These are phyloP conservation scores for Acipenser transmontanus DNA, from an alignment of 2,797 vertebrate genomes.

Conservation along the genomic window DNA sequence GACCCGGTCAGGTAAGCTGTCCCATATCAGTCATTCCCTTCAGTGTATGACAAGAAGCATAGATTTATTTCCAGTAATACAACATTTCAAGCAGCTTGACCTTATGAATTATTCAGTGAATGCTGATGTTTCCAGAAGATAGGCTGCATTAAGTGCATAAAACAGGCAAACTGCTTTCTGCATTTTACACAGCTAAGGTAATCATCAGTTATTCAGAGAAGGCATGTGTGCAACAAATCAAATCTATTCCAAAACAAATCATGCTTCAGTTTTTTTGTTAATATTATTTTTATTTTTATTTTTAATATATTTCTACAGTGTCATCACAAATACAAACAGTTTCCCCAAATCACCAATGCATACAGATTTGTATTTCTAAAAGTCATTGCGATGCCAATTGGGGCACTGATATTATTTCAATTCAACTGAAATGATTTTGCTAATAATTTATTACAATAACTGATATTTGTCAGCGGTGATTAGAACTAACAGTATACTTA, in stretches of 20 bases:
- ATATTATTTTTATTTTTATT: slow-evolving; percentile 47
- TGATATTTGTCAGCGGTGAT: too few relatives aligned
- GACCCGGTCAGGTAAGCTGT: slow-evolving; percentile 79
- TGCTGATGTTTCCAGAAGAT: slow-evolving; percentile 33
- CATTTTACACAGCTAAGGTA: slow-evolving; percentile 17
- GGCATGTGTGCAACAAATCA: slow-evolving; percentile 53
- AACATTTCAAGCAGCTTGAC: slow-evolving; percentile 28
- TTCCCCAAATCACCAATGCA: too few relatives aligned
- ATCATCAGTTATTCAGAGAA: slow-evolving; percentile 49
- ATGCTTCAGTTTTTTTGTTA: slow-evolving; percentile 46
- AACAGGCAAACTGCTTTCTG: slow-evolving; percentile 4
- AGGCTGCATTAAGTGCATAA: slow-evolving; percentile 6
- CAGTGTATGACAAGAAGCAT: slow-evolving; percentile 17
- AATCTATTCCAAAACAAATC: slow-evolving; percentile 49
- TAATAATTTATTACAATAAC: too few relatives aligned
- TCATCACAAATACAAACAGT: slow-evolving; percentile 40
- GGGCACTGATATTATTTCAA: too few relatives aligned
- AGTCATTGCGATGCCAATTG: too few relatives aligned
- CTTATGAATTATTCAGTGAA: slow-evolving; percentile 30
- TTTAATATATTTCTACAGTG: slow-evolving; percentile 47
- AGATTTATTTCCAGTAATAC: slow-evolving; percentile 27
- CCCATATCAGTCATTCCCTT: slow-evolving; percentile 18
- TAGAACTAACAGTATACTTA: too few relatives aligned
- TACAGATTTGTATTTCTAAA: too few relatives aligned
- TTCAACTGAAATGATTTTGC: too few relatives aligned